Percentiles rank a stretch among this genome's conserved stretches.
Evolutionary conservation across 2,797 vertebrate species (phyloP).

Genomic region (Macrochelys suwanniensis): DNA sequence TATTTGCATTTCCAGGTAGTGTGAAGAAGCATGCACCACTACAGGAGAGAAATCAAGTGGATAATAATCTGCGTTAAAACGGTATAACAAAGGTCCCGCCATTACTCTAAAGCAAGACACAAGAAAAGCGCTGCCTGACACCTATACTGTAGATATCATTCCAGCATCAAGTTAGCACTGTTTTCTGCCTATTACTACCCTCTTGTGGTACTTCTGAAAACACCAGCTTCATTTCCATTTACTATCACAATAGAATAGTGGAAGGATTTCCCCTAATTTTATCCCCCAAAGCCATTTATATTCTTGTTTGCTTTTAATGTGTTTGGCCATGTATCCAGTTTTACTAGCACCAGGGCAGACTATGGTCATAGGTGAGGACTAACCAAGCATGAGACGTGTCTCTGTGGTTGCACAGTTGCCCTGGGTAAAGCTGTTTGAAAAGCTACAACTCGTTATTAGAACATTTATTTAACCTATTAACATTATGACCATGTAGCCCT

Average conservation of each 20-base stretch:
- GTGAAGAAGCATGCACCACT: background rate
- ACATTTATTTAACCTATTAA: background rate
- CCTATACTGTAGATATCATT: background rate
- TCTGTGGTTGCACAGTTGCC: background rate
- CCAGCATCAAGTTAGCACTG: background rate
- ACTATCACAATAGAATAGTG: too few species aligned
- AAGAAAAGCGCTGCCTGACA: accelerated
- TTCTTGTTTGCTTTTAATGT: background rate
- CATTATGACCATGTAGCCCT: background rate
- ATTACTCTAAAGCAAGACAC: accelerated
- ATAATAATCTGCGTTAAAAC: accelerated
- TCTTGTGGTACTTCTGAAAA: slow-evolving; percentile 61
- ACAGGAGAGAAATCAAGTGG: background rate
- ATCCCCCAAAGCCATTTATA: background rate
- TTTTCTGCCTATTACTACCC: slow-evolving; percentile 64
- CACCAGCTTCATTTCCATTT: accelerated
- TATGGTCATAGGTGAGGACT: background rate
- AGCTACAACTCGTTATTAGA: accelerated
- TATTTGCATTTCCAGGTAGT: too few species aligned
- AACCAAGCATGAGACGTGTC: background rate
- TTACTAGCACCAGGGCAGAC: background rate
- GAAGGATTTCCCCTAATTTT: accelerated
- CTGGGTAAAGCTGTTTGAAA: background rate
- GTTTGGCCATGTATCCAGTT: background rate
- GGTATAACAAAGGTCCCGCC: background rate